Evolutionary conservation across 2,888 invertebrate species (phyloP).

Genomic region (Patella depressa): DNA sequence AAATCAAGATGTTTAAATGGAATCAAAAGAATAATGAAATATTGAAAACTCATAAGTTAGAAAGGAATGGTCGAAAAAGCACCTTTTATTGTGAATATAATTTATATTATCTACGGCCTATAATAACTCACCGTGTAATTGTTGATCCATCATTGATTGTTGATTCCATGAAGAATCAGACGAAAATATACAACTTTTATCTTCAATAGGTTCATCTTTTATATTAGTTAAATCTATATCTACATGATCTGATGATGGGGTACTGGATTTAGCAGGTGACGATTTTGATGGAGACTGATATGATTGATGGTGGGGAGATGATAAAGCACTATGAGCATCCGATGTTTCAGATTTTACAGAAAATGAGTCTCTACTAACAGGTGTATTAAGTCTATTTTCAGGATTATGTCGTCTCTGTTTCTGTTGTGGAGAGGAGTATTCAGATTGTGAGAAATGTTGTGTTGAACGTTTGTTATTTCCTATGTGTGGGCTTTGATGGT

Average conservation of each 20-base stretch:
- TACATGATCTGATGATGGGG: not conserved
- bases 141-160: too few relatives aligned
- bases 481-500: not conserved
- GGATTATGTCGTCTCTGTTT: not conserved
- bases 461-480: not conserved
- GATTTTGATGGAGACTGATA: not conserved
- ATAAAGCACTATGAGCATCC: not conserved
- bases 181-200: not conserved
- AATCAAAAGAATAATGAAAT: too few relatives aligned
- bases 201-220: not conserved
- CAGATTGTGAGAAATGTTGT: not conserved
- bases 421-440: not conserved
- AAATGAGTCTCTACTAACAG: not conserved
- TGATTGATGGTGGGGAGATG: not conserved
- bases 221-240: conserved; percentile 3
- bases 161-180: too few relatives aligned
- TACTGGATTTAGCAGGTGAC: too few relatives aligned
- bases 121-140: too few relatives aligned
- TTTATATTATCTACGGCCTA: too few relatives aligned
- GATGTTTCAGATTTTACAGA: not conserved
- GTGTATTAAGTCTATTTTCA: not conserved
- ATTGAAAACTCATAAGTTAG: too few relatives aligned
- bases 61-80: too few relatives aligned
- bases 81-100: too few relatives aligned
- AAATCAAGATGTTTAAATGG: too few relatives aligned